phyloP scores from a whole-genome alignment of 2,888 invertebrate species.

The Drosophila eohydei region DNA sequence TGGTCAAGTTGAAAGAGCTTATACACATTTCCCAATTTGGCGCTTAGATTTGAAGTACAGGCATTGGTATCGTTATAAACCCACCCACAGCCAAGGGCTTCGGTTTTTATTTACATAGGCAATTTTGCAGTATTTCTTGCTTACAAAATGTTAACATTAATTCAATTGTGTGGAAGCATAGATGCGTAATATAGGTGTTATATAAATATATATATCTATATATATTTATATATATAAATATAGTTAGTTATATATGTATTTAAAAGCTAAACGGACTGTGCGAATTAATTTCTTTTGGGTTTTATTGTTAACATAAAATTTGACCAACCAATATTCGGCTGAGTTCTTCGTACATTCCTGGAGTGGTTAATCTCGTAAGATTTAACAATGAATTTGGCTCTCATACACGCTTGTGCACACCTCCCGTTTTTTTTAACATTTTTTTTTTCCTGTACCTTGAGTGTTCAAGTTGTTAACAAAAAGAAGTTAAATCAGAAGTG shows the following conservation, averaged over 20 bases:
- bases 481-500: constrained; percentile 52
- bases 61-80: constrained; percentile 40
- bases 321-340: constrained; percentile 29
- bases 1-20: constrained; percentile 19
- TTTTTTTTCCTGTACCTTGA: constrained; percentile 1
- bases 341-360: constrained; percentile 27
- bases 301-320: constrained; percentile 53
- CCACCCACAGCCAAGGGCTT: constrained; percentile 63
- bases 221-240: constrained; percentile 9
- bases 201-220: constrained; percentile 38
- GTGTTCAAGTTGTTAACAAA: constrained; percentile 33
- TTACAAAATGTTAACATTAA: constrained; percentile 64
- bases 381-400: constrained; percentile 65
- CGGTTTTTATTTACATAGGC: constrained; percentile 70
- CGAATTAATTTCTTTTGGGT: constrained; percentile 28
- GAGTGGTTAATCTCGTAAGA: constrained; percentile 16
- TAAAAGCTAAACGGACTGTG: constrained; percentile 49
- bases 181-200: constrained; percentile 37
- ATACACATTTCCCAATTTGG: background rate
- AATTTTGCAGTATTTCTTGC: constrained; percentile 50
- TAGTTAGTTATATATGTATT: constrained; percentile 16
- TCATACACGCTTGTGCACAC: constrained; percentile 3
- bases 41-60: background rate
- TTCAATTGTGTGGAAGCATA: constrained; percentile 67
- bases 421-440: constrained; percentile 2